Evolutionary conservation across 2,113 vertebrate species (phyloP).

Genomic region (Illadopsis cleaveri): DNA sequence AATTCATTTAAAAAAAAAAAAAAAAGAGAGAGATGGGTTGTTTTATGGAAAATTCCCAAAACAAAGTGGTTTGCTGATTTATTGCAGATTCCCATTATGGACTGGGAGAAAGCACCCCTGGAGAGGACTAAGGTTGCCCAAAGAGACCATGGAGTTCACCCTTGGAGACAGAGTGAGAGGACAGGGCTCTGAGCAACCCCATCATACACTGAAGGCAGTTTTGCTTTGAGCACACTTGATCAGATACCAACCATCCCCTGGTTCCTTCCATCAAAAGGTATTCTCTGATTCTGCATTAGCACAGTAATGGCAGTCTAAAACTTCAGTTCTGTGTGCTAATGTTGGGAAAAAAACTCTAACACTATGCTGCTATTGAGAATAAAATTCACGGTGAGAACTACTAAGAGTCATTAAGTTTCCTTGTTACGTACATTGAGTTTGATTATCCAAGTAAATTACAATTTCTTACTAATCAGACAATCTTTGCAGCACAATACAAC

Average conservation of each 20-base stretch:
- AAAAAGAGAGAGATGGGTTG: background rate
- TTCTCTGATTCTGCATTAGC: background rate
- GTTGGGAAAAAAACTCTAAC: background rate
- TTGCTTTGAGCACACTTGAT: background rate
- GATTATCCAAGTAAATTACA: constrained; percentile 45
- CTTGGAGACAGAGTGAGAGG: background rate
- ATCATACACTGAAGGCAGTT: background rate
- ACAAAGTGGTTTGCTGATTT: background rate
- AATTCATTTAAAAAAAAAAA: background rate
- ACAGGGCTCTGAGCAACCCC: background rate
- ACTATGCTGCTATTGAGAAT: background rate
- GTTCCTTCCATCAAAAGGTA: background rate
- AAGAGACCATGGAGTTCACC: background rate
- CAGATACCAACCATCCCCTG: background rate
- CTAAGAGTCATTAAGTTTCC: background rate
- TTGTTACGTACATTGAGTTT: background rate
- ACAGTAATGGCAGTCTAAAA: background rate
- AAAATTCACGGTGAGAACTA: background rate
- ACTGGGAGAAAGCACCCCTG: rapidly evolving
- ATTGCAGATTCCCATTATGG: rapidly evolving
- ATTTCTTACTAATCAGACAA: constrained; percentile 33
- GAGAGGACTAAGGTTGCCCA: background rate
- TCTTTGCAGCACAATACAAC: constrained; percentile 21
- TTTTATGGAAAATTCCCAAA: background rate
- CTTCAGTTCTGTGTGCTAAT: background rate